These are phyloP conservation scores for Scaptomyza flava DNA, from an alignment of 2,888 invertebrate species.

Conservation along the genomic window DNA sequence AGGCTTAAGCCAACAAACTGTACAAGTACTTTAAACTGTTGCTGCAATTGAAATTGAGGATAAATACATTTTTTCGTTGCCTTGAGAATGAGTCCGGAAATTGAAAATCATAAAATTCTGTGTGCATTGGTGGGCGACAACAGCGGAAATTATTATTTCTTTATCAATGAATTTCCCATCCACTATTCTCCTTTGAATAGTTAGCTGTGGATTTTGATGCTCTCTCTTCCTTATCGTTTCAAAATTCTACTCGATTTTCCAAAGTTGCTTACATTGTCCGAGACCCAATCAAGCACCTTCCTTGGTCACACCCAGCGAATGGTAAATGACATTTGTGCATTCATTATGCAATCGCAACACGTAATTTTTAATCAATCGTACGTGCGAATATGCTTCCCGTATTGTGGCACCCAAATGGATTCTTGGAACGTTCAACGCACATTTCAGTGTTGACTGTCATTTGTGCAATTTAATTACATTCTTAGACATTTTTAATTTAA, in stretches of 20 bases:
- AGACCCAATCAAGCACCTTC: conserved; percentile 18
- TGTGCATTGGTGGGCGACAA: conserved; percentile 46
- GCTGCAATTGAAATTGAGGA: conserved; percentile 41
- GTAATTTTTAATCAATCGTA: conserved; percentile 80
- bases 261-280: conserved; percentile 33
- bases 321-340: conserved; percentile 39
- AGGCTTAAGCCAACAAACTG: conserved; percentile 24
- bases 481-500: conserved; percentile 27
- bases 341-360: conserved; percentile 78
- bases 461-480: conserved; percentile 53
- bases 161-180: conserved; percentile 61
- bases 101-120: conserved; percentile 71
- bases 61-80: conserved; percentile 22
- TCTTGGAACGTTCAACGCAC: not conserved
- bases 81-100: conserved; percentile 58
- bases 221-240: not conserved
- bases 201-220: conserved; percentile 19
- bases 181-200: conserved; percentile 24
- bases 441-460: conserved; percentile 23
- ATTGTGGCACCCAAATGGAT: conserved; percentile 16
- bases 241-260: not conserved
- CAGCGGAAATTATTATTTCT: conserved; percentile 76
- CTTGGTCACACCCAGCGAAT: not conserved
- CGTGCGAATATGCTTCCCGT: conserved; percentile 65
- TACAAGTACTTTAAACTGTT: conserved; percentile 55